Evolutionary conservation across 2,888 invertebrate species (phyloP).

Genomic region (Tupiocoris notatus): DNA sequence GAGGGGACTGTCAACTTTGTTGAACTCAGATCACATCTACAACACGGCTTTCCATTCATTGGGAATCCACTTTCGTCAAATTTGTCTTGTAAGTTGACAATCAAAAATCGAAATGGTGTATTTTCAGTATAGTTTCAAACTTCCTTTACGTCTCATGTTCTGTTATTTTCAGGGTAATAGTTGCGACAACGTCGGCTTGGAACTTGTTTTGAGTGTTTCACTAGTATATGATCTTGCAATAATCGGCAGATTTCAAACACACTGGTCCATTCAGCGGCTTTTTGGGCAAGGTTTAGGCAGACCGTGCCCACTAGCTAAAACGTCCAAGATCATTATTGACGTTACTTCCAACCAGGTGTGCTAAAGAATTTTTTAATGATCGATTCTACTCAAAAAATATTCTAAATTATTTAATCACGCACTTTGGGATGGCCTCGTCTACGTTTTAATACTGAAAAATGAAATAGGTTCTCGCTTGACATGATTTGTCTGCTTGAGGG

Average conservation of each 20-base stretch:
- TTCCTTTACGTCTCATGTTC: no score
- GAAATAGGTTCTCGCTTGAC: no score
- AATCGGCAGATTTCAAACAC: constrained; percentile 60
- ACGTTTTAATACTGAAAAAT: no score
- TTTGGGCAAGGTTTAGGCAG: constrained; percentile 83
- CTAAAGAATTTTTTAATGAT: no score
- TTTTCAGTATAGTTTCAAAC: no score
- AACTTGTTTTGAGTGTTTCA: constrained; percentile 81
- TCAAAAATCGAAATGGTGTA: neutral
- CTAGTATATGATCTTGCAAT: constrained; percentile 80
- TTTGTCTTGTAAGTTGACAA: constrained; percentile 60
- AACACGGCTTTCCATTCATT: constrained; percentile 92
- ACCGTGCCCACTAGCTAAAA: constrained; percentile 75
- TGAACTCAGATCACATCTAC: constrained; percentile 88
- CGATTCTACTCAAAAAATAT: neutral
- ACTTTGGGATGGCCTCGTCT: no score
- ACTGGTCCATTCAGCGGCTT: constrained; percentile 83
- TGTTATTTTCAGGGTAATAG: constrained; percentile 6
- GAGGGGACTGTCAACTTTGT: constrained; percentile 79
- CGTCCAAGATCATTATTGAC: constrained; percentile 80
- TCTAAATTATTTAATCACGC: no score
- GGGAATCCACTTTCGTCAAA: constrained; percentile 77
- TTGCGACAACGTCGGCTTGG: constrained; percentile 59
- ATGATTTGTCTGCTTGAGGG: no score
- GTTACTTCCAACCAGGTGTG: constrained; percentile 59